These are phyloP conservation scores for Meloe dianella DNA, from an alignment of 2,888 invertebrate genomes.

Conservation along the genomic window DNA sequence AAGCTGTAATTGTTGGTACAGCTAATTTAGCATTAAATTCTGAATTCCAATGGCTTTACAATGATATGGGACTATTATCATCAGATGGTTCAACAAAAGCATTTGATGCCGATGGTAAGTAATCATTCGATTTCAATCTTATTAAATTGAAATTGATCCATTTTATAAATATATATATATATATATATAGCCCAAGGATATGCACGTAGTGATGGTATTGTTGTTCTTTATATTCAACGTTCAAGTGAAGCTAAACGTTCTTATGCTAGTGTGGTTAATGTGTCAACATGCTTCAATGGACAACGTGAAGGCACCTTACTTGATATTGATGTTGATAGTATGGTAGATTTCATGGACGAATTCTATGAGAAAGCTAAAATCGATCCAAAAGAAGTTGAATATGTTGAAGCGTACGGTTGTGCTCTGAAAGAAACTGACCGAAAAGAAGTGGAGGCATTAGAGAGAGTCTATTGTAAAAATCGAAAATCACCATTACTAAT, in stretches of 20 bases:
- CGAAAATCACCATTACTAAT: conserved; percentile 80
- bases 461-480: conserved; percentile 85
- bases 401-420: conserved; percentile 57
- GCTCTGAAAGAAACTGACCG: conserved; percentile 53
- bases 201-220: conserved; percentile 81
- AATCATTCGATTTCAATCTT: too few relatives aligned
- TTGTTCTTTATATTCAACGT: conserved; percentile 76
- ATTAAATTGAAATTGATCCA: too few relatives aligned
- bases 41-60: conserved; percentile 67
- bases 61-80: conserved; percentile 68
- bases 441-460: conserved; percentile 91
- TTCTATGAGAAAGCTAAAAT: conserved; percentile 63
- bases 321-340: conserved; percentile 54
- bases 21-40: conserved; percentile 76
- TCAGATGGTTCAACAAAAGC: conserved; percentile 68
- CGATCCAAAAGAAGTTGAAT: conserved; percentile 54
- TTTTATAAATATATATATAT: not conserved
- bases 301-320: conserved; percentile 56
- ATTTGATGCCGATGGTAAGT: conserved; percentile 70
- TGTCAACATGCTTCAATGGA: conserved; percentile 66
- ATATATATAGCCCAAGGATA: conserved; percentile 73
- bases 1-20: conserved; percentile 89
- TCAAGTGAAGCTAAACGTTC: conserved; percentile 62
- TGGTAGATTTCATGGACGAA: conserved; percentile 61
- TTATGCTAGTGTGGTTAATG: conserved; percentile 65